These are phyloP conservation scores for Philantomba maxwellii DNA, from an alignment of 2,113 vertebrate species.

Conservation along the genomic window DNA sequence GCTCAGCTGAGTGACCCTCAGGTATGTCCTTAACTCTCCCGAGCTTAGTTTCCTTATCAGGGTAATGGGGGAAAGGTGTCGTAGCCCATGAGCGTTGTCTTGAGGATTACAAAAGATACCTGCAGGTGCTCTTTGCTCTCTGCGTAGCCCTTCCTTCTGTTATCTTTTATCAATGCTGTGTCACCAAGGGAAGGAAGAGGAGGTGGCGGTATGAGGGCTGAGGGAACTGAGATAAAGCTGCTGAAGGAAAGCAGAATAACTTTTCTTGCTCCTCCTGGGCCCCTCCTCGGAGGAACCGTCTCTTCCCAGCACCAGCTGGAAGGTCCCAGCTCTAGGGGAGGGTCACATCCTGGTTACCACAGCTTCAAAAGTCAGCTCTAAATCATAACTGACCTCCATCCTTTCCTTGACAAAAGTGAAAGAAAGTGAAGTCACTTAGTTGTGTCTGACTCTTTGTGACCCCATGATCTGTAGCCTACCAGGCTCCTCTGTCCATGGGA, in stretches of 20 bases:
- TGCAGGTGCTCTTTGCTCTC: not conserved
- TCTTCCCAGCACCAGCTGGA: not conserved
- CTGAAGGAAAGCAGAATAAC: not conserved
- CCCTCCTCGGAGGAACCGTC: not conserved
- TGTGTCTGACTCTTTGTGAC: not conserved
- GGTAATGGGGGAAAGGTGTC: not conserved
- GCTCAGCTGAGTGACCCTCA: not conserved
- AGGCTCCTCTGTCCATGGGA: not conserved
- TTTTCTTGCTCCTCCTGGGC: not conserved
- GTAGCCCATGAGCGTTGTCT: not conserved
- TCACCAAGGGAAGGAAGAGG: not conserved
- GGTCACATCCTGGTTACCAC: not conserved
- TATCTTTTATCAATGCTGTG: not conserved
- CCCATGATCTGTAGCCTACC: not conserved
- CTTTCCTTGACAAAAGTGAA: not conserved
- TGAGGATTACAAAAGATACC: not conserved
- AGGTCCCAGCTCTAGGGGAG: not conserved
- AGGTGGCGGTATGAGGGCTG: no score
- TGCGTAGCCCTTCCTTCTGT: not conserved
- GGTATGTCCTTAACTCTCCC: not conserved
- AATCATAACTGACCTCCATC: not conserved
- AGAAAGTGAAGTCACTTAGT: not conserved
- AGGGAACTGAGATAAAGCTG: not conserved
- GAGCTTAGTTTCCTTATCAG: not conserved
- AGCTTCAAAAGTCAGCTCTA: constrained; percentile 4